These are phyloP conservation scores for Augochlora pura DNA, from an alignment of 1,140 invertebrate genomes.

Conservation along the genomic window DNA sequence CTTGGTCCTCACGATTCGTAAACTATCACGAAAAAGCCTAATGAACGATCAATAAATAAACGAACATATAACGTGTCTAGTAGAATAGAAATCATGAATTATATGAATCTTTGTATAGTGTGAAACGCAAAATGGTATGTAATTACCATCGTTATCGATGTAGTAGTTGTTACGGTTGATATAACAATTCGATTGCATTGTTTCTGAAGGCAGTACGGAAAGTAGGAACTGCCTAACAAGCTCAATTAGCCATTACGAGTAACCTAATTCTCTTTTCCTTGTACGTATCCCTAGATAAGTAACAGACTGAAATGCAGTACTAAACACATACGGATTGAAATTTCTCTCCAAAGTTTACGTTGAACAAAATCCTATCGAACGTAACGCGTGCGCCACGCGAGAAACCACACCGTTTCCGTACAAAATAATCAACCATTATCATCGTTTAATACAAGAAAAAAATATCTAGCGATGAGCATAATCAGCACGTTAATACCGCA, in stretches of 20 bases:
- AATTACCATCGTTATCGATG: not conserved
- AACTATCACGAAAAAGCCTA: slow-evolving; percentile 10
- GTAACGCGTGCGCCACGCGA: not conserved
- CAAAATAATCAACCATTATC: not conserved
- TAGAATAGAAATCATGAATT: slow-evolving; percentile 14
- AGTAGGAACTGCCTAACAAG: slow-evolving; percentile 30
- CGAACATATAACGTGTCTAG: slow-evolving; percentile 16
- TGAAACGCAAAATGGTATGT: slow-evolving; percentile 16
- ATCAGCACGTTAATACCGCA: slow-evolving; percentile 32
- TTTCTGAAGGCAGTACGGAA: slow-evolving; percentile 24
- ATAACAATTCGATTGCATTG: slow-evolving; percentile 19
- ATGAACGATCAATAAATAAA: slow-evolving; percentile 45
- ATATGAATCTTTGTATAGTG: slow-evolving; percentile 9
- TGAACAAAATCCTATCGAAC: not conserved
- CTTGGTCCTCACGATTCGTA: slow-evolving; percentile 30
- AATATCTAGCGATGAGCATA: slow-evolving; percentile 40
- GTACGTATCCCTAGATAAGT: slow-evolving; percentile 21
- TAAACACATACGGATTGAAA: slow-evolving; percentile 16
- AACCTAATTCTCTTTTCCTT: slow-evolving; percentile 18
- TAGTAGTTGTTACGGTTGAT: not conserved
- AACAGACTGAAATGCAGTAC: slow-evolving; percentile 24
- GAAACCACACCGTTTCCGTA: not conserved
- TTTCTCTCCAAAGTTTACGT: not conserved
- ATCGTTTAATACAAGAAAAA: not conserved
- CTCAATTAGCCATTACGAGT: slow-evolving; percentile 15